Evolutionary conservation across 1,140 invertebrate species (phyloP).

Genomic region (Paraescarpia echinospica): DNA sequence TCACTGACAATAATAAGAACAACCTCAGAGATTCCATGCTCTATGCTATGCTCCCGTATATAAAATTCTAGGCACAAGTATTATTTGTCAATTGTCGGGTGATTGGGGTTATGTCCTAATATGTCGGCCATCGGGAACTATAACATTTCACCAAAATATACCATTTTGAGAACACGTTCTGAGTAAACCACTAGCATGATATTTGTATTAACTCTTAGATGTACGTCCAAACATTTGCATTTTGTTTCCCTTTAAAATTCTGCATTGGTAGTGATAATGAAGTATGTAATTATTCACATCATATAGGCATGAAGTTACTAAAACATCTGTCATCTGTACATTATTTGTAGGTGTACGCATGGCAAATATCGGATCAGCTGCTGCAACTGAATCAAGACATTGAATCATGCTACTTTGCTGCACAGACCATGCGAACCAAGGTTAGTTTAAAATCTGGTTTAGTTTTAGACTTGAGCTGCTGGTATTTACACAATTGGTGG

Average conservation of each 20-base stretch:
- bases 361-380: conserved; percentile 93
- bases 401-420: conserved; percentile 94
- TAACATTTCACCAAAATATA: neutral
- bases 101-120: neutral
- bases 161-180: neutral
- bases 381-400: conserved; percentile 81
- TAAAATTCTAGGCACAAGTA: neutral
- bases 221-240: too few species aligned
- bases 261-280: neutral
- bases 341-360: conserved; percentile 78
- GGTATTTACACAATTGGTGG: neutral
- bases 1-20: too few species aligned
- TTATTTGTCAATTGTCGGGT: too few species aligned
- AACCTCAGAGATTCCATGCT: neutral
- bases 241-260: neutral
- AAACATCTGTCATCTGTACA: neutral
- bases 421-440: conserved; percentile 95
- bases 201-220: too few species aligned
- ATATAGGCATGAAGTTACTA: neutral
- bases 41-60: neutral
- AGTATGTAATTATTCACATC: neutral
- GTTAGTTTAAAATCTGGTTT: conserved; percentile 41
- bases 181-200: neutral
- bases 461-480: neutral
- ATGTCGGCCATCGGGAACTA: neutral